A percentile compares a stretch with the other conserved stretches of the same genome.
These are phyloP conservation scores for Temnothorax unifasciatus DNA, from an alignment of 2,888 invertebrate species.

Conservation along the genomic window DNA sequence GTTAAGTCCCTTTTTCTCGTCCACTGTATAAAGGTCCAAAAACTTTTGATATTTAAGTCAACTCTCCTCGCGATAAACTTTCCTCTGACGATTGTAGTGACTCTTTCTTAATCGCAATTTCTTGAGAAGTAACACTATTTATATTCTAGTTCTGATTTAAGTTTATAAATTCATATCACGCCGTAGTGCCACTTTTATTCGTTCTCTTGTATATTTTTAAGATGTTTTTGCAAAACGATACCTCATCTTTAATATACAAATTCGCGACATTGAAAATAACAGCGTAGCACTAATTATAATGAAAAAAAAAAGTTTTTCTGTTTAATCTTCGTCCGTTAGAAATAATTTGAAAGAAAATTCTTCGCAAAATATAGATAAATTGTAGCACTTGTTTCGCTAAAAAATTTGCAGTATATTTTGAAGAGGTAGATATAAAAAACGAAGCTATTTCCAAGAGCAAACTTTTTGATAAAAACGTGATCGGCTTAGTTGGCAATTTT, in stretches of 20 bases:
- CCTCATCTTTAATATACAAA: not conserved
- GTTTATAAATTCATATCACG: conserved; percentile 48
- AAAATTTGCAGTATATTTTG: not conserved
- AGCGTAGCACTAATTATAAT: not conserved
- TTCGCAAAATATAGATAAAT: not conserved
- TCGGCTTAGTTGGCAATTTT: not conserved
- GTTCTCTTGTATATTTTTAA: not conserved
- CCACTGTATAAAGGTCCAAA: not conserved
- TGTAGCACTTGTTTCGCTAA: not conserved
- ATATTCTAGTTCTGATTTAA: conserved; percentile 67
- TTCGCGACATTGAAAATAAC: not conserved
- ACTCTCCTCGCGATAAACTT: not conserved
- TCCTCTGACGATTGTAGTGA: not conserved
- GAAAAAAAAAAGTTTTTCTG: not conserved
- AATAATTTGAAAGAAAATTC: not conserved
- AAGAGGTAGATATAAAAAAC: not conserved
- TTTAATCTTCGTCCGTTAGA: not conserved
- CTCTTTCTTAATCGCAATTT: not conserved
- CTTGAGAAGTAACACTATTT: conserved; percentile 56
- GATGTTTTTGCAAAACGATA: not conserved
- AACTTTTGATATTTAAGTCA: conserved; percentile 15
- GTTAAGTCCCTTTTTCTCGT: not conserved
- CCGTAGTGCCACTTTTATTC: not conserved
- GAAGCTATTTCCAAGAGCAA: not conserved
- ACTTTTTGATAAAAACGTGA: not conserved